Evolutionary conservation across 2,113 vertebrate species (phyloP), one percentile per base, ranked within the genome.

Genomic region (Acrocephalus kingi): DNA sequence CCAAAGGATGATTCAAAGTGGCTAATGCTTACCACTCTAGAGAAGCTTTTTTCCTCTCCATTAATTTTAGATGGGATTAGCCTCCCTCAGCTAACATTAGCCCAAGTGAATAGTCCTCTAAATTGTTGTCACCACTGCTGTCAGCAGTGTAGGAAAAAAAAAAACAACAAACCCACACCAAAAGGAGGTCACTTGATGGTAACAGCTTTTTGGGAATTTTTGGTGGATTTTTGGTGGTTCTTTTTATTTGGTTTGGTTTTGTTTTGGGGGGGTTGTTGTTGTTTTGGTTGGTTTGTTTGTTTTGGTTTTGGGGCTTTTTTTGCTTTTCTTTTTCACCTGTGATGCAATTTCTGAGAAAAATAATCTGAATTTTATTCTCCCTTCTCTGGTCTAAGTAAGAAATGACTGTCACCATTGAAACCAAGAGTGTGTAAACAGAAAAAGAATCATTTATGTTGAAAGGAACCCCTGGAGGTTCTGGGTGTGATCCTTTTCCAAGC

Each of bases 21-120:
- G 83, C 93, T 89, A 95, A 67, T 68, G 69, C 71, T 85, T 91
- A 76, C 62, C 35, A 82, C 55, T 88, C 58, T n/a, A 91, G 62
- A 89, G 75, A 59, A 94, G 63, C 48, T 85, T 89, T 87, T 94
- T 94, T 94, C 81, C 87, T 79, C 87, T 94, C 92, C 92, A 94
- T 95, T 94, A 91, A 94, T 89, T 93, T 96, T 68, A 90, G 78
- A 93, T 76, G 62, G 62, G 58, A 96, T 95, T 95, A 95, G 69
- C 33, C 45, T 87, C 54, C 58, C 45, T 82, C 74, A 72, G 84
- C 33, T 85, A 93, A 78, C 85, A 64, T 78, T 14, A 87, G 58
- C 58, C 66, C 77, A 85, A 75, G 56, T 72, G 66, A 82, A 93
- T 12, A 89, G 69, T 20, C 27, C 56, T 91, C 58, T 64, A 82